phyloP scores from a whole-genome alignment of 2,797 vertebrate genomes.

The Coreius guichenoti region DNA sequence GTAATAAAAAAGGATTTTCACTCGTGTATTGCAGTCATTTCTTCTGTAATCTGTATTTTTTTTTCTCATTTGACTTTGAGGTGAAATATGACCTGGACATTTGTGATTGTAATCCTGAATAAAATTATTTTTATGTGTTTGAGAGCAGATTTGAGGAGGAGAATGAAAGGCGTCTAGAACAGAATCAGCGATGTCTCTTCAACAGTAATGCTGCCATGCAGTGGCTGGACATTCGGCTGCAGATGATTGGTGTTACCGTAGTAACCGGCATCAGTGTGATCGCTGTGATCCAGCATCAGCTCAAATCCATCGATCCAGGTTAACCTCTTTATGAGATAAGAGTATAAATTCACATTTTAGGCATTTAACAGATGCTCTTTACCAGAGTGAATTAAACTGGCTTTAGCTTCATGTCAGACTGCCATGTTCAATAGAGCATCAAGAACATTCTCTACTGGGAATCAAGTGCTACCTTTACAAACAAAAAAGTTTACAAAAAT shows the following conservation, averaged over 20 bases:
- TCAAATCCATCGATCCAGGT: constrained; percentile 87
- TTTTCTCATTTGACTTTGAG: not conserved
- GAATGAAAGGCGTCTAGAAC: constrained; percentile 83
- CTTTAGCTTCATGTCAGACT: constrained; percentile 12
- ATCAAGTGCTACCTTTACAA: not conserved
- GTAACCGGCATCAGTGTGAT: constrained; percentile 85
- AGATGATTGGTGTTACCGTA: constrained; percentile 91
- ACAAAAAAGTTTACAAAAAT: not conserved
- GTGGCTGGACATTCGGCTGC: constrained; percentile 96
- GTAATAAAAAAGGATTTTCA: not conserved
- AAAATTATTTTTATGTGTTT: not conserved
- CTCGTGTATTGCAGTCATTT: not conserved
- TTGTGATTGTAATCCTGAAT: not conserved
- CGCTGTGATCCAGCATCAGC: constrained; percentile 89
- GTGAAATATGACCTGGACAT: not conserved
- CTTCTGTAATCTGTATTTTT: not conserved
- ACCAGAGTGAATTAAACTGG: not conserved
- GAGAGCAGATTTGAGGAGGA: constrained; percentile 88
- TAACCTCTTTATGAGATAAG: constrained; percentile 42
- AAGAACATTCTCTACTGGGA: not conserved
- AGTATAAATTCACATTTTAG: not conserved
- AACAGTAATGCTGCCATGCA: constrained; percentile 85
- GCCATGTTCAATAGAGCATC: not conserved
- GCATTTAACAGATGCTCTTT: not conserved
- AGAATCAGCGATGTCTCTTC: constrained; percentile 93